Evolutionary conservation across 1,140 invertebrate genomes (phyloP), one percentile per base, ranked within the genome.

Genomic region (Elymnias hypermnestra): DNA sequence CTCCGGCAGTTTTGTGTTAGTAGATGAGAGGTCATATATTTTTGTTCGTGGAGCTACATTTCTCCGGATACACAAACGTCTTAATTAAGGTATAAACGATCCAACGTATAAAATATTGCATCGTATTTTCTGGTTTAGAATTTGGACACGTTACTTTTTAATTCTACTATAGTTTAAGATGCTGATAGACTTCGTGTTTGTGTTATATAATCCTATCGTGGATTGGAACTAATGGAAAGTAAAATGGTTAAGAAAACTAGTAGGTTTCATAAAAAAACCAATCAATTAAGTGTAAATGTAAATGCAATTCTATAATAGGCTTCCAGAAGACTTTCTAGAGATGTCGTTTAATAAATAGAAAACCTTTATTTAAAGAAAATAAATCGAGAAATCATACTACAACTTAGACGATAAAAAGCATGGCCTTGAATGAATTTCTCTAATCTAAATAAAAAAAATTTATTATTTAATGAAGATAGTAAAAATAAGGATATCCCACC

Each of bases 1-100:
- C 53, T 48, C 61, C 61, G 65, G 53, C 53, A 54, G 63, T 66
- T 76, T 70, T 74, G 70, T 77, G 59, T 73, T 62, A 56, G 49
- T 15, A 42, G 40, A 23, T 35, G 43, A 52, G 42, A 54, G 45
- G 53, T 63, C 63, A 65, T 79, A 66, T 77, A 75, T 75, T 68
- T 67, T 51, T 47, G 47, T 51, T 58, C 62, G 68, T 62, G 48
- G 29, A 21, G 13, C 8, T 12, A 29, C 26, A 29, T 67, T 69
- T 76, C 63, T 62, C 45, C 51, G 41, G 57, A 61, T 63, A 64
- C 50, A 52, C 36, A 49, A 72, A 79, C 58, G 62, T 78, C 71
- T 81, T 81, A 76, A 83, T 83, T 81, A 73, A 69, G 58, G 55
- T 58, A 59, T 52, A 64, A 70, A 63, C 53, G 59, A 57, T 66